A percentile compares a stretch with the other conserved stretches of the same genome.
Conservation (phyloP, 2,113 vertebrate genomes). For the Cryptomyrus ogoouensis region DNA sequence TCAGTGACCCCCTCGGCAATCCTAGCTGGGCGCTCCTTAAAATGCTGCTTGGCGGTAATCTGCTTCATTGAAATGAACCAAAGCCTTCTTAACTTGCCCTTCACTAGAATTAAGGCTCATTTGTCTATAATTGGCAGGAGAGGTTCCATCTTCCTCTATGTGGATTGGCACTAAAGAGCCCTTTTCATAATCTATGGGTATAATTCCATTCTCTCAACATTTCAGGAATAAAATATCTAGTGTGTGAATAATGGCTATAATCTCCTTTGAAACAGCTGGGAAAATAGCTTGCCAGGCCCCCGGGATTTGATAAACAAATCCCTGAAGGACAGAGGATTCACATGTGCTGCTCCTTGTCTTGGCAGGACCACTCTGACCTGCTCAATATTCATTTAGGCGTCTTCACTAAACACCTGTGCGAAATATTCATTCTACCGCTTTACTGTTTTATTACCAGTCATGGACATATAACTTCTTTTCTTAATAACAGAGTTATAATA, state of each 20-base stretch:
- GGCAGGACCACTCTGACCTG: not conserved
- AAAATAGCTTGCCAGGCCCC: not conserved
- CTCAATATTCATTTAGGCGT: not conserved
- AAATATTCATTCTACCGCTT: not conserved
- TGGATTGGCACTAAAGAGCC: not conserved
- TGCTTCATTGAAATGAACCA: not conserved
- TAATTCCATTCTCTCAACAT: not conserved
- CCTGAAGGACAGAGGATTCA: not conserved
- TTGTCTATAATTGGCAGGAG: not conserved
- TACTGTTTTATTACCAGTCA: not conserved
- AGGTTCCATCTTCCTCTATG: not conserved
- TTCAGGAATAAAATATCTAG: not conserved
- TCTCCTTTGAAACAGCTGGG: conserved; percentile 5
- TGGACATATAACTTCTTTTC: not conserved
- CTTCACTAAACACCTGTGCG: not conserved
- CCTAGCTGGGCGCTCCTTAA: not conserved
- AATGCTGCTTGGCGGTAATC: not conserved
- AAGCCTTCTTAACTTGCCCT: not conserved
- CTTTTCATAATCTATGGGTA: not conserved
- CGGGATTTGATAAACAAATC: not conserved
- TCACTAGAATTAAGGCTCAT: not conserved
- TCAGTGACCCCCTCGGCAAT: not conserved
- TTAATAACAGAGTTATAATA: not conserved
- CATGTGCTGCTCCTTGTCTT: not conserved
- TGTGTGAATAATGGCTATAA: not conserved